These are phyloP conservation scores for Poeciliopsis presidionis DNA, from an alignment of 2,797 vertebrate species.

Conservation along the genomic window DNA sequence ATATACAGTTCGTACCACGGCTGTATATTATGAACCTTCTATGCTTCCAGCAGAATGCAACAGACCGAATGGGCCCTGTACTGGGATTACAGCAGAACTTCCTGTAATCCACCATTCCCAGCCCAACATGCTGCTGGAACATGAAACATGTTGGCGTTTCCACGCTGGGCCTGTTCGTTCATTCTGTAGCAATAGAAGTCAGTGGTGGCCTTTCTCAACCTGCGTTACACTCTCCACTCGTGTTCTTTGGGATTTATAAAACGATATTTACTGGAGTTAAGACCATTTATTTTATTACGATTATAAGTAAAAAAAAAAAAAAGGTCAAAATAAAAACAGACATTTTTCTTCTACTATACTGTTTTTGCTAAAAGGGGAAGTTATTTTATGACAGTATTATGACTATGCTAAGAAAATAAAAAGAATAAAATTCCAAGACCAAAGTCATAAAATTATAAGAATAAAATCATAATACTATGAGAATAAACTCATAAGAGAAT, in stretches of 20 bases:
- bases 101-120: slow-evolving; percentile 20
- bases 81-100: neutral
- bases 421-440: no score
- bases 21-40: slow-evolving; percentile 67
- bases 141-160: slow-evolving; percentile 11
- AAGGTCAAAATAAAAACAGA: neutral
- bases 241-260: slow-evolving; percentile 14
- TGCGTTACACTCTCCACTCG: slow-evolving; percentile 6
- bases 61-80: slow-evolving; percentile 44
- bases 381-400: no score
- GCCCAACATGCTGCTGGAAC: slow-evolving; percentile 9
- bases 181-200: slow-evolving; percentile 62
- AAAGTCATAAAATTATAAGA: no score
- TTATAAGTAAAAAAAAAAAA: neutral
- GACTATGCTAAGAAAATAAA: no score
- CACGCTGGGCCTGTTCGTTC: slow-evolving; percentile 36
- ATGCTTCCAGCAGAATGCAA: slow-evolving; percentile 55
- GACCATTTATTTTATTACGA: neutral
- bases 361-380: neutral
- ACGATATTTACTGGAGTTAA: no score
- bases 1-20: slow-evolving; percentile 53
- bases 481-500: no score
- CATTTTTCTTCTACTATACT: neutral
- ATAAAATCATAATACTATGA: no score
- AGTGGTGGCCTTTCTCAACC: slow-evolving; percentile 36